A percentile compares a stretch with the other conserved stretches of the same genome.
These are phyloP conservation scores for Ianthella basta DNA, from an alignment of 37 sponge, comb jelly and placozoan species.

Conservation along the genomic window DNA sequence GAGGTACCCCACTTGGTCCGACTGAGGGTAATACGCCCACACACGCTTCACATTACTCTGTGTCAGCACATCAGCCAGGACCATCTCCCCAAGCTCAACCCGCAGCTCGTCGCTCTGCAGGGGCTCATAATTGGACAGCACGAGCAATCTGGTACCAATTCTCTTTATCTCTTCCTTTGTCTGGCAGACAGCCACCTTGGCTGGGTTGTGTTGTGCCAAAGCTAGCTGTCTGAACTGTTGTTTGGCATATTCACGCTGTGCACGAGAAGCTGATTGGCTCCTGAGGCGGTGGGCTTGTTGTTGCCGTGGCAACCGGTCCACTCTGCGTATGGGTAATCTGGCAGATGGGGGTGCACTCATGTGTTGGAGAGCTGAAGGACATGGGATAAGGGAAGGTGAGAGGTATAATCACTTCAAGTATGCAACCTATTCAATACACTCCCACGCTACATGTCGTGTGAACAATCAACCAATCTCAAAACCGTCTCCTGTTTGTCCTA, in stretches of 20 bases:
- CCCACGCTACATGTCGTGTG: no score
- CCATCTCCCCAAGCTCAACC: slow-evolving; percentile 66
- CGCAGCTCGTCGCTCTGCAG: slow-evolving; percentile 64
- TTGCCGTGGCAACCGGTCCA: neutral
- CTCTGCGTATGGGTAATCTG: neutral
- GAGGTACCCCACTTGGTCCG: slow-evolving; percentile 65
- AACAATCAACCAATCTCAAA: no score
- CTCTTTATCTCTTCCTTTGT: slow-evolving; percentile 77
- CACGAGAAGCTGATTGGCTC: slow-evolving; percentile 4
- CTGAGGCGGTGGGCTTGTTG: neutral
- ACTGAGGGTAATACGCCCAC: slow-evolving; percentile 78
- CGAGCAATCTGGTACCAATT: slow-evolving; percentile 70
- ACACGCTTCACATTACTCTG: slow-evolving; percentile 71
- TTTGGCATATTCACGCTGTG: slow-evolving; percentile 61
- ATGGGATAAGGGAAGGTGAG: no score
- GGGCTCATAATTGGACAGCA: slow-evolving; percentile 79
- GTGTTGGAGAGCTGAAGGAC: slow-evolving; percentile 21
- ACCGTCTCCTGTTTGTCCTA: no score
- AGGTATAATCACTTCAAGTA: no score
- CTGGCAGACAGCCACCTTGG: slow-evolving; percentile 63
- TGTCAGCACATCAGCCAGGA: slow-evolving; percentile 72
- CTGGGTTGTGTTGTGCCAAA: slow-evolving; percentile 33
- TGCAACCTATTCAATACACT: no score
- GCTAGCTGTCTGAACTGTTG: slow-evolving; percentile 79
- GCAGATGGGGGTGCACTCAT: neutral